Evolutionary conservation across 2,797 vertebrate genomes (phyloP).

Genomic region (Tachyglossus aculeatus): DNA sequence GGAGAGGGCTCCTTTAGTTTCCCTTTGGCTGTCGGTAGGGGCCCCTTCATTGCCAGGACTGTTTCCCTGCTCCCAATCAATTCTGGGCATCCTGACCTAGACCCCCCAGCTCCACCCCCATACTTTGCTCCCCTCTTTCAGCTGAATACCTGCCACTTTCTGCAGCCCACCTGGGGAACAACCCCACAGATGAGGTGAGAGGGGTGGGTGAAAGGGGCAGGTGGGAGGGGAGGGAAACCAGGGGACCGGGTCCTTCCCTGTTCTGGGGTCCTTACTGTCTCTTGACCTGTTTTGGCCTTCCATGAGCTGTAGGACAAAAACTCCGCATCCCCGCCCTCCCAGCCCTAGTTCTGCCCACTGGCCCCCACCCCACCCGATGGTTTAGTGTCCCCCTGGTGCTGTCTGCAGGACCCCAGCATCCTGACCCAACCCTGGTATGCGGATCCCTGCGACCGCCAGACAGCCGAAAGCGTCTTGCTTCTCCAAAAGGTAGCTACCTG

Average conservation of each 20-base stretch:
- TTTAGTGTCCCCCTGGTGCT: background rate
- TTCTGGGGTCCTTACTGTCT: no score
- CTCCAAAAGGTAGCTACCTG: conserved; percentile 58
- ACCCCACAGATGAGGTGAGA: conserved; percentile 5
- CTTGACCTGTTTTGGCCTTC: no score
- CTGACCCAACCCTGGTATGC: conserved; percentile 64
- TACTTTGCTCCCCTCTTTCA: background rate
- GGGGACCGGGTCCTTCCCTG: background rate
- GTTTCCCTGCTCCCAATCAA: background rate
- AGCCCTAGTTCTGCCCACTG: fast-evolving
- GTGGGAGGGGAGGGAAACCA: background rate
- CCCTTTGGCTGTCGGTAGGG: no score
- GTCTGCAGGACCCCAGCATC: conserved; percentile 39
- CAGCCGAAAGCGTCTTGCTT: conserved; percentile 57
- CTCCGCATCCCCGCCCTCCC: no score
- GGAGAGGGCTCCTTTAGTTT: no score
- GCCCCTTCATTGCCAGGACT: background rate
- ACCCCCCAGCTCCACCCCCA: background rate
- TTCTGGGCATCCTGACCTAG: background rate
- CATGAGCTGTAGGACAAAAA: no score
- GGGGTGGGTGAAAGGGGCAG: background rate
- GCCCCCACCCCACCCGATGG: background rate
- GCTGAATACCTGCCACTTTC: background rate
- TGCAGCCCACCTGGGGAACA: background rate
- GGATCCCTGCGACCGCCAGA: conserved; percentile 52